Percentiles rank a stretch among this genome's conserved stretches.
Conservation (phyloP, 1,140 invertebrate species). For the Bombus breviceps region DNA sequence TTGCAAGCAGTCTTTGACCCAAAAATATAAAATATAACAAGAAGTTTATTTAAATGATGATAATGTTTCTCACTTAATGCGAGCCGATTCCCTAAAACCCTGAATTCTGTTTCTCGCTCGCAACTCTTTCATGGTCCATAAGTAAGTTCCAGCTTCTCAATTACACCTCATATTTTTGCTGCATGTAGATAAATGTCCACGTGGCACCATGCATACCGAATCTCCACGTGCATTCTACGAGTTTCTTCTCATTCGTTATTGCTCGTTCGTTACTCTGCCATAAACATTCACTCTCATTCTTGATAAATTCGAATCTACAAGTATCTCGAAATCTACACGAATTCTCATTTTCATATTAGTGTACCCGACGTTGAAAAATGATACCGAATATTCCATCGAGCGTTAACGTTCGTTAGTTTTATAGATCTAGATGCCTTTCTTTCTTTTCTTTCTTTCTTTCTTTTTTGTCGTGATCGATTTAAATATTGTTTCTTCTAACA, state of each 20-base stretch:
- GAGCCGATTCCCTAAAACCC: background rate
- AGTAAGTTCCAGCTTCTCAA: background rate
- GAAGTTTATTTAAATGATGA: background rate
- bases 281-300: background rate
- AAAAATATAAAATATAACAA: background rate
- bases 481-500: slow-evolving; percentile 1
- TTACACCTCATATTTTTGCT: background rate
- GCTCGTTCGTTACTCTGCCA: background rate
- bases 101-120: background rate
- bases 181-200: background rate
- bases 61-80: background rate
- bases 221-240: background rate
- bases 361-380: too few species aligned
- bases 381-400: too few species aligned
- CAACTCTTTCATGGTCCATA: background rate
- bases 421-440: background rate
- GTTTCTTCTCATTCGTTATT: background rate
- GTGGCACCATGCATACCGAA: background rate
- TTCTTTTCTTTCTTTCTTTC: background rate
- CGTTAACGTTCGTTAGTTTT: background rate
- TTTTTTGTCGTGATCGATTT: background rate
- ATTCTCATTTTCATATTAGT: background rate
- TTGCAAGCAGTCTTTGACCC: background rate
- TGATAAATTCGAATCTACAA: background rate
- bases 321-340: background rate